Percentiles rank a stretch among this genome's conserved stretches.
Conservation (phyloP, 2,797 vertebrate species). For the Danio jaintianensis region DNA sequence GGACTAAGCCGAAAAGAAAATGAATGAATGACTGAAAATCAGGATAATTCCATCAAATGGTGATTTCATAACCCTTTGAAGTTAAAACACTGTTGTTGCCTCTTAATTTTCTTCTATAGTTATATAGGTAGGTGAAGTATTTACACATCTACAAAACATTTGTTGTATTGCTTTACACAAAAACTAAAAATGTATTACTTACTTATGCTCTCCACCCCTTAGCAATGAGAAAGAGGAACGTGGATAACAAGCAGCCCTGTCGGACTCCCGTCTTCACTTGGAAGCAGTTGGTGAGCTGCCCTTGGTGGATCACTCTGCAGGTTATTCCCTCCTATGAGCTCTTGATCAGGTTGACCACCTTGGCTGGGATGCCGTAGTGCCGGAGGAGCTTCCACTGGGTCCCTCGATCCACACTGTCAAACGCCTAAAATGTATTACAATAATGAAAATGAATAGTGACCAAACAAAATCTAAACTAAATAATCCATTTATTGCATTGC, state of each 20-base stretch:
- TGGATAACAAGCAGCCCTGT: background rate
- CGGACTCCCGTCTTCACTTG: constrained; percentile 16
- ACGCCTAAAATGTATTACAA: background rate
- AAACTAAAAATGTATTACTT: no score
- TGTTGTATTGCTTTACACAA: no score
- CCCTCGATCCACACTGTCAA: background rate
- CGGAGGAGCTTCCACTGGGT: background rate
- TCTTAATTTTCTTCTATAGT: no score
- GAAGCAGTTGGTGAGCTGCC: constrained; percentile 9
- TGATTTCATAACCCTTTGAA: no score
- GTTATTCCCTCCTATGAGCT: background rate
- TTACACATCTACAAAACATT: no score
- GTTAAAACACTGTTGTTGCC: no score
- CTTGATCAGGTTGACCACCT: background rate
- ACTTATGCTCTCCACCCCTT: no score
- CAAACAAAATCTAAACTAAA: background rate
- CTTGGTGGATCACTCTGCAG: constrained; percentile 14
- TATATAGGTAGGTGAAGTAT: no score
- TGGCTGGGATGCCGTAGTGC: background rate
- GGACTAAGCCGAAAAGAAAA: no score
- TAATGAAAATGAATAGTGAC: background rate
- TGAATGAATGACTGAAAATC: no score
- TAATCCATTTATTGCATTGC: background rate
- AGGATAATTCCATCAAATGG: no score
- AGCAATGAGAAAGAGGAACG: background rate